A percentile compares a stretch with the other conserved stretches of the same genome.
Conservation (phyloP, 1,140 invertebrate genomes). For the Drosophila willistoni region DNA sequence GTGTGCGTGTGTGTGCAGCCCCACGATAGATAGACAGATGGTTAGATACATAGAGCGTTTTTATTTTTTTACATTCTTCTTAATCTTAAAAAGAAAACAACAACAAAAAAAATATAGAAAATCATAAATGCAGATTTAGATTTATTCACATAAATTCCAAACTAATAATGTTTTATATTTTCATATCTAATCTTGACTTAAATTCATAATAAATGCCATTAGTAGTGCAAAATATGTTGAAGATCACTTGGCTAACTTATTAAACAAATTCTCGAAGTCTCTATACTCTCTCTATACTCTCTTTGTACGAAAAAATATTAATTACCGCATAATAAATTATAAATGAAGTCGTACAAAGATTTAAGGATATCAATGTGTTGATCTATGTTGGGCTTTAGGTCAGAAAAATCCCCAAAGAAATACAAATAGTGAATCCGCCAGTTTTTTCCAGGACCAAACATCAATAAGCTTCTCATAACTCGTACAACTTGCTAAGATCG, state of each 20-base stretch:
- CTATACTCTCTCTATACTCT: constrained; percentile 15
- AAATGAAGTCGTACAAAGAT: too few relatives aligned
- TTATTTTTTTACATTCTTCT: constrained; percentile 33
- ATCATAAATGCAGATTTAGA: constrained; percentile 47
- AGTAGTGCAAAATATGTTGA: not conserved
- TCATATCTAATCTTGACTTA: constrained; percentile 66
- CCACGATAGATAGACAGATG: constrained; percentile 1
- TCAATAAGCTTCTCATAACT: too few relatives aligned
- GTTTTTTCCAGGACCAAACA: too few relatives aligned
- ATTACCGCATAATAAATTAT: too few relatives aligned
- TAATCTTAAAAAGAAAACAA: constrained; percentile 27
- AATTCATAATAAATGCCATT: constrained; percentile 58
- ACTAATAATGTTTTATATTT: constrained; percentile 43
- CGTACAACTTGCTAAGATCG: too few relatives aligned
- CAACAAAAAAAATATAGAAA: constrained; percentile 10
- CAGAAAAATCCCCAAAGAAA: too few relatives aligned
- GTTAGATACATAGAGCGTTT: not conserved
- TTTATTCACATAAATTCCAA: constrained; percentile 30
- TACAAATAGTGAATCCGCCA: too few relatives aligned
- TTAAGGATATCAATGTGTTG: too few relatives aligned
- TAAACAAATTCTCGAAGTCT: not conserved
- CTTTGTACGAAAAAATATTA: too few relatives aligned
- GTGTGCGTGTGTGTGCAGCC: too few relatives aligned
- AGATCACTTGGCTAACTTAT: not conserved
- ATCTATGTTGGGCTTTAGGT: too few relatives aligned